Evolutionary conservation across 2,888 invertebrate species (phyloP), one percentile per base, ranked within the genome.

Genomic region (Malthinus seriepunctatus): DNA sequence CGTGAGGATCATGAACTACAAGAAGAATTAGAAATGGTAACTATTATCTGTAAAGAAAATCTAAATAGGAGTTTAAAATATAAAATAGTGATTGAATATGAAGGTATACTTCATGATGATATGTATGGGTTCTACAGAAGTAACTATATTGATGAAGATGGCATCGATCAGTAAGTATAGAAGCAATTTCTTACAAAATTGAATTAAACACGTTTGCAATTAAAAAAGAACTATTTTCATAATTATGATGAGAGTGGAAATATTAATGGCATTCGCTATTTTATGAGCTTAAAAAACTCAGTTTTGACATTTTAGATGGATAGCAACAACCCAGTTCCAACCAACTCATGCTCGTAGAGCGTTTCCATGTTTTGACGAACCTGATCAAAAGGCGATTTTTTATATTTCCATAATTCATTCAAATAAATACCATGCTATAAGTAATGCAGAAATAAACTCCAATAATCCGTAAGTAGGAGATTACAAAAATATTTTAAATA

Each of bases 361-460:
- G 0, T 91, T 93, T 74, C 92, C 92, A 15, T 88, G 89, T 68
- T 91, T 91, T 68, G 92, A 92, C 69, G 88, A 89, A 63, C 87
- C 82, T 0, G 73, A 75, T 0, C 78, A 76, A 56, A 69, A 76
- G 7, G 74, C 83, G 0, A 71, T 63, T 0, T 80, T 82, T 14
- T 68, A 70, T 0, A 78, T 84, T 31, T 78, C 75, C 0, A 78
- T 83, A 38, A 77, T 76, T 37, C 72, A 70, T 62, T 72, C 74
- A 1, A 32, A n/a, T 2, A 60, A 48, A 6, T 69, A 70, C 11
- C 64, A 52, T 9, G 73, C 69, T 2, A 14, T 71, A 9, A 38
- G 64, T 51, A 73, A 73, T 35, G 65, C 57, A 45, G 66, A 6
- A 6, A 8, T 32, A 23, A 23, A 15, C 0, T 6, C 8, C 5